phyloP scores from a whole-genome alignment of 2,888 invertebrate genomes.

The Mythimna vitellina region DNA sequence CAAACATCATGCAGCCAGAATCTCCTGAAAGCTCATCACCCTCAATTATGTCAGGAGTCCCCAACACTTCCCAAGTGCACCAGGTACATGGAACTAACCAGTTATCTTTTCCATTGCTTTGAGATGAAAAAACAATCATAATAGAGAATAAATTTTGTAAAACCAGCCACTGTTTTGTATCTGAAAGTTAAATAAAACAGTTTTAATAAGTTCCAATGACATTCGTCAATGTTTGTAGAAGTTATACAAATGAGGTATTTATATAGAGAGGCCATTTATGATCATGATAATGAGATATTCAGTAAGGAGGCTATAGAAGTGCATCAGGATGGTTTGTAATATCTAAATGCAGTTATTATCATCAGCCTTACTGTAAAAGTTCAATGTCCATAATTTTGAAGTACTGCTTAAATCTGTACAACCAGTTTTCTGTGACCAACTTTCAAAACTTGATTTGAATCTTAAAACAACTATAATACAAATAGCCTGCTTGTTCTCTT shows the following conservation, averaged over 20 bases:
- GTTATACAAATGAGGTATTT: neutral
- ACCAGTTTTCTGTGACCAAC: slow-evolving; percentile 36
- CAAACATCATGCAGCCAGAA: slow-evolving; percentile 75
- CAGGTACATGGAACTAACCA: slow-evolving; percentile 74
- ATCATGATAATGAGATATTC: slow-evolving; percentile 9
- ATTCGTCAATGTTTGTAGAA: slow-evolving; percentile 6
- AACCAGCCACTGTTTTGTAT: neutral
- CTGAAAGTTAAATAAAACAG: slow-evolving; percentile 1
- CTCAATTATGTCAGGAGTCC: slow-evolving; percentile 67
- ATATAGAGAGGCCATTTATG: slow-evolving; percentile 8
- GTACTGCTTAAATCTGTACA: slow-evolving; percentile 7
- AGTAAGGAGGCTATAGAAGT: neutral
- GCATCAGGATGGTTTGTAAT: neutral
- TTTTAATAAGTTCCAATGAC: slow-evolving; percentile 3
- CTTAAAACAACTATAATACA: slow-evolving; percentile 2
- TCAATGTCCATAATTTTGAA: slow-evolving; percentile 9
- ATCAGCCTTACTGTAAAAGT: slow-evolving; percentile 13
- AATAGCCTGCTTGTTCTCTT: slow-evolving; percentile 7
- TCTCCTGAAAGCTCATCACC: slow-evolving; percentile 82
- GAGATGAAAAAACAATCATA: neutral
- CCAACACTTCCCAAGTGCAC: slow-evolving; percentile 81
- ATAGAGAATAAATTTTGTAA: slow-evolving; percentile 1
- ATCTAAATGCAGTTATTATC: neutral
- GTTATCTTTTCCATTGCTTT: neutral
- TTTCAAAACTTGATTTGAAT: slow-evolving; percentile 43